Evolutionary conservation across 64 coral and sea anemone species (phyloP), one percentile per base, ranked within the genome.

Genomic region (Actinia tenebrosa): DNA sequence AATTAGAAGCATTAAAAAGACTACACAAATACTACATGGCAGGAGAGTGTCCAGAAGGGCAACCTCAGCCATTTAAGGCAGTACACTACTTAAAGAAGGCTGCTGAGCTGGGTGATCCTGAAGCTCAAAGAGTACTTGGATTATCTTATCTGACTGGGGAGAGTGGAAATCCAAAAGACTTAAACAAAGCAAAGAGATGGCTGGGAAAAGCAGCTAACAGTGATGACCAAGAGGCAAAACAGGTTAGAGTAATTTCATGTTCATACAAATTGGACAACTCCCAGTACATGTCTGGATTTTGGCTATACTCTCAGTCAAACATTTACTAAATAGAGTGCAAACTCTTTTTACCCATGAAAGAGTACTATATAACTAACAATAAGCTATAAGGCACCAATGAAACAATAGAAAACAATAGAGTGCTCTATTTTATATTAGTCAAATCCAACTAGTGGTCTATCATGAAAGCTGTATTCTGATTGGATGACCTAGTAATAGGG

Each of bases 31-130:
- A 86, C 56, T 97, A 97, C 37, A 77, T 72, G 23, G 15, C 1
- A 9, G 94, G 94, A 13, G 88, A 97, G 53, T 97, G 94, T 13
- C 94, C 91, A 71, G 94, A 97, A 50, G 89, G 91, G 10, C 66
- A 80, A 63, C 91, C 94, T 20, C 91, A 93, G 22, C 86, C 86
- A 10, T 84, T 62, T 0, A 97, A 97, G 80, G 94, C 94, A 30
- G 30, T 97, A 4, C 80, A 97, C 43, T 97, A 97, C 85, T 78
- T 97, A 7, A 91, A 87, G 9, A 93, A 78, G 30, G 91, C 94
- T 45, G 94, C 94, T 8, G 88, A 90, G 44, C 30, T 86, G 42
- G 89, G 89, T 22, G 81, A 93, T 52, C 42, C 45, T 15, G 81
- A 80, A 60, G 71, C 91, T 25, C 91, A 96, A 63, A 55, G 37